A percentile compares a stretch with the other conserved stretches of the same genome.
These are phyloP conservation scores for Redunca redunca DNA, from an alignment of 2,113 vertebrate species.

Conservation along the genomic window DNA sequence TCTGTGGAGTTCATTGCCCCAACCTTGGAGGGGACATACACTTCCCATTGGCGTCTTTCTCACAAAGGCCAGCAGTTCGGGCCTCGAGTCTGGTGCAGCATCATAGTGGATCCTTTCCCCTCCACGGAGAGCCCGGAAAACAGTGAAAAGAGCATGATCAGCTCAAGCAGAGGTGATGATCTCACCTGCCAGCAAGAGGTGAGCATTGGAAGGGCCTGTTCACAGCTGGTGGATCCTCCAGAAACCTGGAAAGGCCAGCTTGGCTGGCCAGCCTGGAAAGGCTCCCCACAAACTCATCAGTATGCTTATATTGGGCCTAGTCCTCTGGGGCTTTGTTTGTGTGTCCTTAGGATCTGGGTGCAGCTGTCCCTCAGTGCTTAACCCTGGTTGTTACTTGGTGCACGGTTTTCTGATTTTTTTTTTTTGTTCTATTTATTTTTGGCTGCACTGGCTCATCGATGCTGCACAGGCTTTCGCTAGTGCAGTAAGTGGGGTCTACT, in stretches of 20 bases:
- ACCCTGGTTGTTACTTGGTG: background rate
- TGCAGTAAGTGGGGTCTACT: background rate
- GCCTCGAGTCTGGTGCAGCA: constrained; percentile 97
- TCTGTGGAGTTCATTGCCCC: constrained; percentile 95
- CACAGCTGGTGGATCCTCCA: background rate
- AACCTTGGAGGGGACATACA: constrained; percentile 93
- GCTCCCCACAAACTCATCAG: background rate
- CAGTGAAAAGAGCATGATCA: constrained; percentile 43
- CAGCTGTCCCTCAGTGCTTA: background rate
- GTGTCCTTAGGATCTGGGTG: background rate
- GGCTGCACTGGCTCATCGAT: background rate
- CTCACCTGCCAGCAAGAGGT: constrained; percentile 82
- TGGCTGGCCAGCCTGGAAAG: too few species aligned
- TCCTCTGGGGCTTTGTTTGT: background rate
- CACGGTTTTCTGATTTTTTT: background rate
- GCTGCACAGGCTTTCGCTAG: background rate
- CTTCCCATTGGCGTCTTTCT: constrained; percentile 97
- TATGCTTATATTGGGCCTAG: background rate
- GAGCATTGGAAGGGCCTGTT: constrained; percentile 69
- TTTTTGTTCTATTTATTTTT: background rate
- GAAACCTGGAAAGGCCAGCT: background rate
- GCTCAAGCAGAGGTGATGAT: constrained; percentile 49
- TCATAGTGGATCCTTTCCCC: constrained; percentile 89
- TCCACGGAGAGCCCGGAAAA: constrained; percentile 55
- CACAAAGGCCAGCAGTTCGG: constrained; percentile 97